Conservation (phyloP, 2,888 invertebrate species). For the Ophion costatus region DNA sequence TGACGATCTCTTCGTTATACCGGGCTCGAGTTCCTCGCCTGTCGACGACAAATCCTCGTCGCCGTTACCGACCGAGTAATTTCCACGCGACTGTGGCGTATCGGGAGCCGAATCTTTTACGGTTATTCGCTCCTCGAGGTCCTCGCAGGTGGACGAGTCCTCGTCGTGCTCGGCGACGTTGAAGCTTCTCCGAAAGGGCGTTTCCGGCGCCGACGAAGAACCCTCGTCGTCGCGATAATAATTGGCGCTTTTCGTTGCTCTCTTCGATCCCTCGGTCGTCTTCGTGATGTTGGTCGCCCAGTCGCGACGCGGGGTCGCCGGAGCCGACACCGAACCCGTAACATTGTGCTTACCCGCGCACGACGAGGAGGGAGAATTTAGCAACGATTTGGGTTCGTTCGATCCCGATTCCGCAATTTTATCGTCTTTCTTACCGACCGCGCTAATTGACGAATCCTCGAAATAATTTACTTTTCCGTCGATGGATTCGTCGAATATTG, state of each 20-base stretch:
- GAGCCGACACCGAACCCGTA: constrained; percentile 34
- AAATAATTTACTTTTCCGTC: constrained; percentile 37
- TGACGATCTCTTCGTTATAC: constrained; percentile 71
- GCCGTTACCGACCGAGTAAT: constrained; percentile 74
- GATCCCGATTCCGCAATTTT: constrained; percentile 31
- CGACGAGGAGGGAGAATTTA: background rate
- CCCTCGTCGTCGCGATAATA: constrained; percentile 51
- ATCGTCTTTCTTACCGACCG: constrained; percentile 64
- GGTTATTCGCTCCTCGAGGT: constrained; percentile 62
- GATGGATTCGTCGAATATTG: constrained; percentile 62
- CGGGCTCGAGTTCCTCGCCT: constrained; percentile 72
- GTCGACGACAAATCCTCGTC: constrained; percentile 75
- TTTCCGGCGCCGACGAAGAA: constrained; percentile 72
- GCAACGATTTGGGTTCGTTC: constrained; percentile 38
- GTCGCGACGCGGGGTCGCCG: constrained; percentile 32
- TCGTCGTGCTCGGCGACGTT: constrained; percentile 54
- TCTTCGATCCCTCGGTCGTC: constrained; percentile 3
- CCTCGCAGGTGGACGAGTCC: constrained; percentile 64
- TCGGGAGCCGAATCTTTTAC: constrained; percentile 70
- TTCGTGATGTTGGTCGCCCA: background rate
- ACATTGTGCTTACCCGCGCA: background rate
- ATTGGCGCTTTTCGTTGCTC: constrained; percentile 35
- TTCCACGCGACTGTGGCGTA: constrained; percentile 74
- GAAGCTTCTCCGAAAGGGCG: constrained; percentile 64
- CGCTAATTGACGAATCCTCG: background rate